These are phyloP conservation scores for Dromaius novaehollandiae DNA, from an alignment of 2,113 vertebrate species.

Conservation along the genomic window DNA sequence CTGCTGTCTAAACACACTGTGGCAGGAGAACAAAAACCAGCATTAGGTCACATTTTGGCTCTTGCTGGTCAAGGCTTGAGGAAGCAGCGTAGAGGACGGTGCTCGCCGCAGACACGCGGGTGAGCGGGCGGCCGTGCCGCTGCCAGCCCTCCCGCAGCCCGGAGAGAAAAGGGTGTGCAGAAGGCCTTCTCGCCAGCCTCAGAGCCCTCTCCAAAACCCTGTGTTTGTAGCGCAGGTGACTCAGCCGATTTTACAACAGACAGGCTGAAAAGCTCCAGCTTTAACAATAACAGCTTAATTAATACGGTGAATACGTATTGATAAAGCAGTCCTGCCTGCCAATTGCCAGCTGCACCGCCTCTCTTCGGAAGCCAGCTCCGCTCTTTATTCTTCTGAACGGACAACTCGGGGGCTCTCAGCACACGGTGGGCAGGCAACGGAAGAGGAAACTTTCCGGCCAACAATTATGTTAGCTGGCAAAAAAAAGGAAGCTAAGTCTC, in stretches of 20 bases:
- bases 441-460: background rate
- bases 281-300: slow-evolving; percentile 21
- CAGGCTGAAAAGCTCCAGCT: background rate
- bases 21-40: slow-evolving; percentile 19
- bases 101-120: background rate
- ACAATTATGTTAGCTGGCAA: background rate
- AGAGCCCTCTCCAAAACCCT: background rate
- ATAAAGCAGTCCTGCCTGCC: background rate
- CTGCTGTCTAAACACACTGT: background rate
- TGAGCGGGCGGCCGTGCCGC: rapidly evolving
- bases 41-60: slow-evolving; percentile 6
- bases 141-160: background rate
- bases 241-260: background rate
- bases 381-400: background rate
- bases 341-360: background rate
- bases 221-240: background rate
- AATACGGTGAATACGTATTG: background rate
- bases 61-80: background rate
- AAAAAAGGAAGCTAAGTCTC: background rate
- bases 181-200: background rate
- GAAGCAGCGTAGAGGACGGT: background rate
- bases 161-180: background rate
- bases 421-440: background rate
- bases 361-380: background rate
- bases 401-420: background rate